Base-by-base conservation (phyloP, 2,113 vertebrate species). In the Nothocercus julius region DNA sequence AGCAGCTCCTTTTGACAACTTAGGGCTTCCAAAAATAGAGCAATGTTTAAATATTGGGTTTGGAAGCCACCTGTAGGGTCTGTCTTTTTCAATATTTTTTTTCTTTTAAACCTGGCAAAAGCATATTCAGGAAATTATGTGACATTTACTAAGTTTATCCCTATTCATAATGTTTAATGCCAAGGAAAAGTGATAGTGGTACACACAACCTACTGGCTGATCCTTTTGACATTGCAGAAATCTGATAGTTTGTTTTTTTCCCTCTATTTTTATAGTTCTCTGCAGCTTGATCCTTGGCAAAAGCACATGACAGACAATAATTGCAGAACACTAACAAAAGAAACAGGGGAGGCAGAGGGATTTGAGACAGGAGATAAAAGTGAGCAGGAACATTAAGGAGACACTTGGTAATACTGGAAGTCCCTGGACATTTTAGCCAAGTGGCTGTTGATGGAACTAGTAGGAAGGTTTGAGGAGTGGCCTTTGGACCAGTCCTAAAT, bases 251-350 rank as follows among this genome's bases (percentile, higher is more conserved):
- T 97, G 68, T 22, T 40, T 61, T 78, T 88, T 92, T 77, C 69
- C 90, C 91, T 97, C 92, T 98, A 66, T 97, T 97, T 97, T 96
- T 94, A 82, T 96, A 96, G 92, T 95, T 95, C 72, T 81, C 49
- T 69, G 59, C 90, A 90, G 84, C 73, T 95, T 96, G 92, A 68
- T 69, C 93, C 93, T 91, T 93, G 63, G 91, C 64, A 87, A 97
- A 91, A 82, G 66, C 91, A 93, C 85, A 81, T 64, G 85, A 94
- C 83, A 66, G 67, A 90, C 67, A 89, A 72, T 80, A 94, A 83
- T 68, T 75, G 56, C 90, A 87, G 44, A 51, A 88, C 61, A 85
- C 53, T 94, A 82, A 93, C 76, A 80, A 90, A 92, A 90, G 93
- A 89, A 94, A 93, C 13, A 66, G 73, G 62, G 86, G 67, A 86